phyloP scores from a whole-genome alignment of 2,797 vertebrate species.

The Pipistrellus nathusii region DNA sequence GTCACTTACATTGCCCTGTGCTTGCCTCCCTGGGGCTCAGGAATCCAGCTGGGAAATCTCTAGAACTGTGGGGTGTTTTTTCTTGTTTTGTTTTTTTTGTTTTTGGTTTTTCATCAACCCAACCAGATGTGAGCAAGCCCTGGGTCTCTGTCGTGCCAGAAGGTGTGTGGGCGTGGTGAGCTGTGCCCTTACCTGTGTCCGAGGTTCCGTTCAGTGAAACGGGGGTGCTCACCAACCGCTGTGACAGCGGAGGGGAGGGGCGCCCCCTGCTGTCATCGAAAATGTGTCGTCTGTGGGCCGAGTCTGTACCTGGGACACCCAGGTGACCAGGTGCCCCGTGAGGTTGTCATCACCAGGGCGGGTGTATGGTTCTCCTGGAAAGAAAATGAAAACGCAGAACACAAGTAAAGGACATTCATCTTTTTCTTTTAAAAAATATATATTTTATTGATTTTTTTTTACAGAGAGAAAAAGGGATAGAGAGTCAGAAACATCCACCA shows the following conservation, averaged over 20 bases:
- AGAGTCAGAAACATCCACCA: no score
- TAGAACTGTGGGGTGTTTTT: neutral
- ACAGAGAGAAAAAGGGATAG: no score
- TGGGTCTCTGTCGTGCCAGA: rapidly evolving
- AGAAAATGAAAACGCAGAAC: neutral
- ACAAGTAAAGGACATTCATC: neutral
- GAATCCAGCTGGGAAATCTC: neutral
- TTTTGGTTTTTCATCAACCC: neutral
- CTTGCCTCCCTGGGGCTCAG: neutral
- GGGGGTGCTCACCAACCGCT: neutral
- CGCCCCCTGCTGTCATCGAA: conserved; percentile 72
- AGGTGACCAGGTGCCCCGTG: neutral
- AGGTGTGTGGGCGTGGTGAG: neutral
- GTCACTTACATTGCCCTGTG: neutral
- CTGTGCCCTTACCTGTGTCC: neutral
- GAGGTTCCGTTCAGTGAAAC: neutral
- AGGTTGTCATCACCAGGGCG: neutral
- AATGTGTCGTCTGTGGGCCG: neutral
- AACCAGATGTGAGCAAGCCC: neutral
- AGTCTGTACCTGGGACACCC: neutral
- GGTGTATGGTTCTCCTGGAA: neutral
- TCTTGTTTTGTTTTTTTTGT: neutral
- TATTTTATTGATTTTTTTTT: no score
- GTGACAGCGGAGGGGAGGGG: conserved; percentile 52
- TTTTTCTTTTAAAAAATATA: neutral